Percentiles rank a stretch among this genome's conserved stretches.
Evolutionary conservation across 2,113 vertebrate species (phyloP).

Genomic region (Channa maculata): DNA sequence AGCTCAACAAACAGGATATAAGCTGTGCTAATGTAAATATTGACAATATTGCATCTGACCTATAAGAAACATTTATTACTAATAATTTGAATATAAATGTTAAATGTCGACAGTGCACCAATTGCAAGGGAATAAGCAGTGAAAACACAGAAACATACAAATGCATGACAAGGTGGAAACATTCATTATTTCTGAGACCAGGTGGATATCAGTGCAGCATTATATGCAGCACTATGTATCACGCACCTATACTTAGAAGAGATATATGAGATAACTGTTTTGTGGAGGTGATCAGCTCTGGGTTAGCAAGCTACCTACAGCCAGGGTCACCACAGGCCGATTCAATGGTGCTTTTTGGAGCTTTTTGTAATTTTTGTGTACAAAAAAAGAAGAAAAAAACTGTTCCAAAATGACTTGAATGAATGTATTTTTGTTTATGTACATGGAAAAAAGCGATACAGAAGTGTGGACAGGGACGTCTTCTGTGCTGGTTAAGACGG

Average conservation of each 20-base stretch:
- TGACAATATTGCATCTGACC: slow-evolving; percentile 28
- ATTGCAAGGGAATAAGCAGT: slow-evolving; percentile 33
- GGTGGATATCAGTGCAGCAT: slow-evolving; percentile 62
- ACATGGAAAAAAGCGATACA: slow-evolving; percentile 78
- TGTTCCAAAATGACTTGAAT: slow-evolving; percentile 89
- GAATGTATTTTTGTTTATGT: slow-evolving; percentile 87
- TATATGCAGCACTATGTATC: slow-evolving; percentile 70
- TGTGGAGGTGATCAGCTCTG: slow-evolving; percentile 76
- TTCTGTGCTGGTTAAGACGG: slow-evolving; percentile 68
- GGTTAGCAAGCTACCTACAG: slow-evolving; percentile 56
- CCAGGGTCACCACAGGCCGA: slow-evolving; percentile 80
- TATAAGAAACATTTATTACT: slow-evolving; percentile 22
- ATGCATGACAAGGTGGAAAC: not conserved
- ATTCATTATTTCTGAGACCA: slow-evolving; percentile 63
- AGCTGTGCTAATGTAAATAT: slow-evolving; percentile 63
- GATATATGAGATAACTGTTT: slow-evolving; percentile 79
- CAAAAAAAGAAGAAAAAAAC: slow-evolving; percentile 74
- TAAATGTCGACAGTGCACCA: slow-evolving; percentile 35
- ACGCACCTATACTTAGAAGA: slow-evolving; percentile 77
- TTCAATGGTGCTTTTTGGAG: slow-evolving; percentile 88
- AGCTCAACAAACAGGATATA: slow-evolving; percentile 46
- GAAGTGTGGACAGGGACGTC: slow-evolving; percentile 72
- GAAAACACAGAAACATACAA: slow-evolving; percentile 2
- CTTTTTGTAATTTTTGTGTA: slow-evolving; percentile 85
- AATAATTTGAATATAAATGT: slow-evolving; percentile 31